Conservation (phyloP, 2,888 invertebrate genomes). For the Aleiodes leptofemur region DNA sequence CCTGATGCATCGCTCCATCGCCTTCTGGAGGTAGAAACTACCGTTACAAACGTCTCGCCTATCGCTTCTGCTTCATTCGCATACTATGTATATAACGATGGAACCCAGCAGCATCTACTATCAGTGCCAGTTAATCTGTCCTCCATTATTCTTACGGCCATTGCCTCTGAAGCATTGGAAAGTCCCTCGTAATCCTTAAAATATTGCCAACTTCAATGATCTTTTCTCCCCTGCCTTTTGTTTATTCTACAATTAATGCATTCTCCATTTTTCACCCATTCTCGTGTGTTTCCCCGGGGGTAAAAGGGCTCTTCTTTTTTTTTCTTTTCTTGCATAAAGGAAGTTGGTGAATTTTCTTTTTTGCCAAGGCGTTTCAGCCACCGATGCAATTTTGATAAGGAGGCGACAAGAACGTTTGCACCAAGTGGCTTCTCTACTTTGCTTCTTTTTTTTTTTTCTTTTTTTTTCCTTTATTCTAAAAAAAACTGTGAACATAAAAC, state of each 20-base stretch:
- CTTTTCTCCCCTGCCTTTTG: conserved; percentile 13
- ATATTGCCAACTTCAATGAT: conserved; percentile 36
- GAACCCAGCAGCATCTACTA: conserved; percentile 25
- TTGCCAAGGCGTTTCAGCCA: conserved; percentile 8
- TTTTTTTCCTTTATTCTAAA: background rate
- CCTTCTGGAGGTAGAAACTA: conserved; percentile 48
- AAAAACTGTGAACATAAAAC: conserved; percentile 38
- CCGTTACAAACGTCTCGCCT: conserved; percentile 6
- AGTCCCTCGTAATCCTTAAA: conserved; percentile 46
- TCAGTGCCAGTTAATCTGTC: conserved; percentile 60
- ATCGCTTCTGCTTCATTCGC: conserved; percentile 22
- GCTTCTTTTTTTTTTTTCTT: conserved; percentile 8
- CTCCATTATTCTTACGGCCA: conserved; percentile 58
- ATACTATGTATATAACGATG: conserved; percentile 6
- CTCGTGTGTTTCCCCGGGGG: conserved; percentile 19
- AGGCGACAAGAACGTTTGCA: conserved; percentile 39
- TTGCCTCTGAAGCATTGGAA: conserved; percentile 52
- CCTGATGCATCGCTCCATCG: conserved; percentile 58
- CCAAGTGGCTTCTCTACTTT: conserved; percentile 17
- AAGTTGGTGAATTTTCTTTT: conserved; percentile 19
- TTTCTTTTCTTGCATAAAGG: background rate
- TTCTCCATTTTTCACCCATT: conserved; percentile 16
- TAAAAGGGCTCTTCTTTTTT: too few relatives aligned
- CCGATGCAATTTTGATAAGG: conserved; percentile 46
- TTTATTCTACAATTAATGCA: conserved; percentile 18